Conservation (phyloP, 2,888 invertebrate species). For the Nemoura dubitans region DNA sequence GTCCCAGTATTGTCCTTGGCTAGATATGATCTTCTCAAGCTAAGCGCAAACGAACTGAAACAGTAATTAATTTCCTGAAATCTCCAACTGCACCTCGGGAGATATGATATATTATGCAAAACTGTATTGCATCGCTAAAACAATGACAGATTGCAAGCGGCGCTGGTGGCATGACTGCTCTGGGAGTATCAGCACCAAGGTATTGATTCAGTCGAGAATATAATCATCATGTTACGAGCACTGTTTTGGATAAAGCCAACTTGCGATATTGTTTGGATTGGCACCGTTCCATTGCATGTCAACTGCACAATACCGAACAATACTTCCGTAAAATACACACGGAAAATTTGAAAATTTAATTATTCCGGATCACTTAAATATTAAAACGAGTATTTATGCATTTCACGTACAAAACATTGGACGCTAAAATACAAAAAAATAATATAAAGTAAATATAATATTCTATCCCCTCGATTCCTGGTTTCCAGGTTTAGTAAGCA, state of each 20-base stretch:
- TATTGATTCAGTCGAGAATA: neutral
- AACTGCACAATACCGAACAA: neutral
- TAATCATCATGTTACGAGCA: neutral
- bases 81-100: neutral
- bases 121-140: neutral
- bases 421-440: neutral
- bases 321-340: neutral
- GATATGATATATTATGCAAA: neutral
- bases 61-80: neutral
- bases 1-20: too few relatives aligned
- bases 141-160: neutral
- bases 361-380: slow-evolving; percentile 7
- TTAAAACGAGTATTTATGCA: neutral
- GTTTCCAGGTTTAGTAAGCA: neutral
- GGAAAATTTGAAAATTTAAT: neutral
- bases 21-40: neutral
- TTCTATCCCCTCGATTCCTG: neutral
- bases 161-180: neutral
- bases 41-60: neutral
- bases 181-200: neutral
- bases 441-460: neutral
- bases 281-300: neutral
- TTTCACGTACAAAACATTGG: neutral
- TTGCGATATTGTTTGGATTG: neutral
- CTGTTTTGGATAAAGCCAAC: neutral